Conservation (phyloP, 1,140 invertebrate genomes). For the Coenobita brevimanus region DNA sequence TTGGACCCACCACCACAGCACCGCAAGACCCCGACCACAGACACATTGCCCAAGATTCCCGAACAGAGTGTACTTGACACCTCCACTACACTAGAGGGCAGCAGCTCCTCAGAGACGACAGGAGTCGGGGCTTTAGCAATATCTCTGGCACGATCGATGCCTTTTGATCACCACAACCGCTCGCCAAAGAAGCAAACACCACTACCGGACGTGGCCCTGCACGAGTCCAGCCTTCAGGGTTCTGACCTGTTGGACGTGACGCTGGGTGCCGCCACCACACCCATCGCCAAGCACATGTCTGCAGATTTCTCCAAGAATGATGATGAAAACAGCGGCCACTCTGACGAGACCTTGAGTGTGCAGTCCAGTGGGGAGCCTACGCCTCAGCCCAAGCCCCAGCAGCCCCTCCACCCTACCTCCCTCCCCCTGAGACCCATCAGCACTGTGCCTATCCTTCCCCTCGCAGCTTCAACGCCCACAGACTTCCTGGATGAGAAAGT, state of each 20-base stretch:
- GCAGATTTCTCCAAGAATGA: conserved; percentile 53
- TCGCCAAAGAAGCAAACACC: conserved; percentile 18
- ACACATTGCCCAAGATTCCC: conserved; percentile 80
- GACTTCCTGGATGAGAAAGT: conserved; percentile 45
- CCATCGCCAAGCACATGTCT: conserved; percentile 55
- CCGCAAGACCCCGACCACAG: conserved; percentile 73
- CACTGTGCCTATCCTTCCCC: conserved; percentile 59
- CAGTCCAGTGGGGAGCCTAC: conserved; percentile 39
- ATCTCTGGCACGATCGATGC: conserved; percentile 34
- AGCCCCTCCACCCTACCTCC: conserved; percentile 56
- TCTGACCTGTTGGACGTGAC: conserved; percentile 45
- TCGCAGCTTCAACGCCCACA: conserved; percentile 68
- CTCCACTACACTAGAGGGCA: conserved; percentile 74
- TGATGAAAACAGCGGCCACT: conserved; percentile 47
- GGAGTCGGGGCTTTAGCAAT: conserved; percentile 63
- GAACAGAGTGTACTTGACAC: conserved; percentile 80
- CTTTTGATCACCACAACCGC: conserved; percentile 42
- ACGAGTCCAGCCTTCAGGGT: conserved; percentile 44
- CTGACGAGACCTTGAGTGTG: conserved; percentile 56
- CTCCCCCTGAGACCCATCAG: conserved; percentile 59
- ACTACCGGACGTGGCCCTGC: conserved; percentile 48
- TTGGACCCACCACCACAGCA: conserved; percentile 71
- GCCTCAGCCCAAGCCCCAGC: conserved; percentile 20
- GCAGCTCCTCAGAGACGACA: conserved; percentile 56
- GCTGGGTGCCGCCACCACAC: conserved; percentile 46